phyloP scores from a whole-genome alignment of 2,888 invertebrate genomes.

The Phaonia tiefii region DNA sequence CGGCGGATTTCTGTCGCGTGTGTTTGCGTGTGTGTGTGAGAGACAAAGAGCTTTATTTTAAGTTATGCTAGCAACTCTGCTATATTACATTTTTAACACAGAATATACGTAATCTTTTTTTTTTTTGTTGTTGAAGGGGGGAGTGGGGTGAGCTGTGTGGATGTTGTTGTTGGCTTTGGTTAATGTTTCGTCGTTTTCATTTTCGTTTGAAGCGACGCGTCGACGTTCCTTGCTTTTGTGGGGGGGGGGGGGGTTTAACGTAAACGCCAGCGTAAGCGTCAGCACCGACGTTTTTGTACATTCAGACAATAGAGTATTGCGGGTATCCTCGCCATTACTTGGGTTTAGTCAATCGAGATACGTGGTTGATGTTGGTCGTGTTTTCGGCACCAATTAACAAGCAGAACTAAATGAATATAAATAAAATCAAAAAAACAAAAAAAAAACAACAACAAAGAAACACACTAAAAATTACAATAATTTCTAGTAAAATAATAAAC shows the following conservation, averaged over 20 bases:
- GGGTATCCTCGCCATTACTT: constrained; percentile 79
- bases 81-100: constrained; percentile 58
- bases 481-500: constrained; percentile 34
- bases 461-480: constrained; percentile 58
- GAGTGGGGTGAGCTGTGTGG: constrained; percentile 49
- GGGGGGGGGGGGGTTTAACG: not conserved
- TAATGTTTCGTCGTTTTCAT: not conserved
- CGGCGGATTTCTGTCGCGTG: not conserved
- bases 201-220: constrained; percentile 42
- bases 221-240: not conserved
- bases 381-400: constrained; percentile 71
- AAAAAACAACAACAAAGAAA: constrained; percentile 50
- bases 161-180: constrained; percentile 18
- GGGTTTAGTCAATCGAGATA: constrained; percentile 81
- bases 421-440: constrained; percentile 58
- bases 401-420: constrained; percentile 52
- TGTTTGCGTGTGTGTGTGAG: not conserved
- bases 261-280: constrained; percentile 42
- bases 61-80: not conserved
- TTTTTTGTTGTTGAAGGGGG: too few species aligned
- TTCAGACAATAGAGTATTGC: constrained; percentile 69
- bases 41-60: constrained; percentile 53
- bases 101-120: constrained; percentile 65
- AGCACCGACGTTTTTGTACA: constrained; percentile 10
- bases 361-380: constrained; percentile 81